Base-by-base conservation (phyloP, 2,113 vertebrate genomes). In the Odocoileus virginianus region DNA sequence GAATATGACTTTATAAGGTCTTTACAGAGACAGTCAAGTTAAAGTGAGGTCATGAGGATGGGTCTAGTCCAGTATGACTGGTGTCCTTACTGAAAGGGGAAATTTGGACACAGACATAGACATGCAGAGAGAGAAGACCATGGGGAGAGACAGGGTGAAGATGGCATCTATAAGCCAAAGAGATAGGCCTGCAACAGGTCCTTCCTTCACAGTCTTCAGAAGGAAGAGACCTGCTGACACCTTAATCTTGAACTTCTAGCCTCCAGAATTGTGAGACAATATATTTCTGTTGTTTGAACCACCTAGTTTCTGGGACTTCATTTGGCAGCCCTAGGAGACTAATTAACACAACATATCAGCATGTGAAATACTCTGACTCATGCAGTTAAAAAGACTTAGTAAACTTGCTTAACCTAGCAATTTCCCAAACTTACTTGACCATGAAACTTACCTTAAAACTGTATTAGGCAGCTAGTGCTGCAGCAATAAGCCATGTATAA, bases 321-420 rank as follows among this genome's bases (percentile, higher is more conserved):
- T 91, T n/a, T 71, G 61, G 43, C 52, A 58, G 27, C 3, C 15
- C 25, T 87, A 71, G 61, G 25, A 67, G 36, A 64, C 19, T n/a
- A 61, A 85, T 57, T n/a, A 57, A 88, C 45, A 9, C 0, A 17
- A 25, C 7, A 33, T 47, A 27, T 64, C 7, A 74, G 30, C n/a
- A 50, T 16, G 45, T 64, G 47, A 94, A 90, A 64, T 94, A 45
- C 47, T 94, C 21, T 28, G 43, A 30, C 40, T 82, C 36, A 61
- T 95, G 54, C 43, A 52, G 52, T 88, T 94, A 94, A 94, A 91
- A 87, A 40, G 45, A 21, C 71, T 92, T 85, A 83, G 87, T 76
- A 61, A 55, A 82, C 61, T 92, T 96, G 15, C 45, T 87, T 92
- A 81, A 64, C 11, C 7, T 30, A 88, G 14, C 67, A 94, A 81